A percentile compares a stretch with the other conserved stretches of the same genome.
Conservation (phyloP, 2,888 invertebrate species). For the Aplocera efformata region DNA sequence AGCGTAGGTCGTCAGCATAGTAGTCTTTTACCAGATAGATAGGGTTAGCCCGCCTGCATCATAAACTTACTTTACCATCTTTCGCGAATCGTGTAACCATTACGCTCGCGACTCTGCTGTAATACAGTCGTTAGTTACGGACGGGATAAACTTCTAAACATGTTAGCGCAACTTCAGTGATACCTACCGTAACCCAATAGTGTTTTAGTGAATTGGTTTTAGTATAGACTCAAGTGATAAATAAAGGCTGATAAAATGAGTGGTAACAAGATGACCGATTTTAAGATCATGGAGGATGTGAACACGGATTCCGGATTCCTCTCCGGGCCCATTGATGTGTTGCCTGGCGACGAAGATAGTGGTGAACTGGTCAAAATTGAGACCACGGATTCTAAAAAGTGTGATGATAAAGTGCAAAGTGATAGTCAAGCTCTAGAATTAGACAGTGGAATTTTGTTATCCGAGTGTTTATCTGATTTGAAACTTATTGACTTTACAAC, state of each 20-base stretch:
- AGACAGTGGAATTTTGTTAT: constrained; percentile 84
- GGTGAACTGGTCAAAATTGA: constrained; percentile 30
- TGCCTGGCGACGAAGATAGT: constrained; percentile 32
- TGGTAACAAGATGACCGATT: constrained; percentile 59
- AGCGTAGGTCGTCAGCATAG: too few species aligned
- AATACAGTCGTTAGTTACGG: constrained; percentile 37
- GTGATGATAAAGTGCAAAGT: constrained; percentile 45
- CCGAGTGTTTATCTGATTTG: constrained; percentile 82
- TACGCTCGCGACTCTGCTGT: constrained; percentile 46
- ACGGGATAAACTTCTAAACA: constrained; percentile 40
- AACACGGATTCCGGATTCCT: constrained; percentile 63
- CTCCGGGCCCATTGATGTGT: constrained; percentile 49
- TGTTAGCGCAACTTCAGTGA: constrained; percentile 45
- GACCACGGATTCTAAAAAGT: constrained; percentile 23
- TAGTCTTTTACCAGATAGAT: background rate
- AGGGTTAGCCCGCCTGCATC: constrained; percentile 5
- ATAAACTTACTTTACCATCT: constrained; percentile 18
- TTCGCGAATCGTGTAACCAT: constrained; percentile 44
- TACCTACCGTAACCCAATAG: constrained; percentile 10
- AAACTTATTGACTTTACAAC: constrained; percentile 28
- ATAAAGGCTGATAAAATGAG: constrained; percentile 56
- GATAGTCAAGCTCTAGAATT: constrained; percentile 46
- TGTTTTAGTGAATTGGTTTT: constrained; percentile 13
- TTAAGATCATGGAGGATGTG: constrained; percentile 55
- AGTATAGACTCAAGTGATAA: constrained; percentile 30